These are phyloP conservation scores for Prionailurus bengalensis DNA, from an alignment of 2,113 vertebrate species.

Conservation along the genomic window DNA sequence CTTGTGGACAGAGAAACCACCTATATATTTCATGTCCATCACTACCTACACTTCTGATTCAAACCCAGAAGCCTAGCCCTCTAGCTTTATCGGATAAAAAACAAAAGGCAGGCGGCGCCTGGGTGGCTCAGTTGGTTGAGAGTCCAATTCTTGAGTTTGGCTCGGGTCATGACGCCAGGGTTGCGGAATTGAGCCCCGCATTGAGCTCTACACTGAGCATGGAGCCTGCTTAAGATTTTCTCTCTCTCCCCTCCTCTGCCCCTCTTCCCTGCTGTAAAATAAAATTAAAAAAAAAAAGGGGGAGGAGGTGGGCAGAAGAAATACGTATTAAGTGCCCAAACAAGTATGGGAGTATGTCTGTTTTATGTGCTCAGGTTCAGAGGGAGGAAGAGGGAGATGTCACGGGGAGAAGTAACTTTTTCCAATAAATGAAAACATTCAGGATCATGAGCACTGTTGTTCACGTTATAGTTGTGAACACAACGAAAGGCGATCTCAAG, in stretches of 20 bases:
- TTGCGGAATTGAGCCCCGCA: too few species aligned
- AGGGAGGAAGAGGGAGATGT: neutral
- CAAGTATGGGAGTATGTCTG: too few species aligned
- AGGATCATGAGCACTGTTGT: neutral
- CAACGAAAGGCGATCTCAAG: neutral
- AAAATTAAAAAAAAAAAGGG: too few species aligned
- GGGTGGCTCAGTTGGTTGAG: too few species aligned
- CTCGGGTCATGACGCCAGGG: too few species aligned
- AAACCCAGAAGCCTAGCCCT: neutral
- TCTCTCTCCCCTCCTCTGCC: too few species aligned
- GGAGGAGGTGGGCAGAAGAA: too few species aligned
- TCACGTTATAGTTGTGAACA: neutral
- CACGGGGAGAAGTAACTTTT: neutral
- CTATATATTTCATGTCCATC: fast-evolving
- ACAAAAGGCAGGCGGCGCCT: neutral
- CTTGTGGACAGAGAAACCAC: neutral
- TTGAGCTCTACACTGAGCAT: too few species aligned
- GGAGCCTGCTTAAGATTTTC: too few species aligned
- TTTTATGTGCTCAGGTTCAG: neutral
- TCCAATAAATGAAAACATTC: neutral
- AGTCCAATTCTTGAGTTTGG: too few species aligned
- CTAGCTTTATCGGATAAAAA: constrained; percentile 33
- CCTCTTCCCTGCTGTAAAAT: too few species aligned
- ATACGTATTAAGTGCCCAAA: too few species aligned
- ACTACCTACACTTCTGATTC: neutral